A percentile compares a stretch with the other conserved stretches of the same genome.
These are phyloP conservation scores for Drosophila setosimentum DNA, from an alignment of 2,888 invertebrate species.

Conservation along the genomic window DNA sequence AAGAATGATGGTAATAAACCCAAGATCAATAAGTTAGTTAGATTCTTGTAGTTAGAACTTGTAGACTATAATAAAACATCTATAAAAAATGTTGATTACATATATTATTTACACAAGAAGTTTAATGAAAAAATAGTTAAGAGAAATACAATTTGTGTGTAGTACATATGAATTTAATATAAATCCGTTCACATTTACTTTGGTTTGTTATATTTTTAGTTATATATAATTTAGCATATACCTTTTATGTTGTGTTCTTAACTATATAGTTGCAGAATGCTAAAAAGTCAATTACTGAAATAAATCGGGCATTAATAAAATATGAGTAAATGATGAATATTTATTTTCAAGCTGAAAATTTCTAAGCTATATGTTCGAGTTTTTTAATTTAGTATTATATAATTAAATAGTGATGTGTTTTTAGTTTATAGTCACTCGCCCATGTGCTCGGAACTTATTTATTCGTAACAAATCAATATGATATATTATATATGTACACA, in stretches of 20 bases:
- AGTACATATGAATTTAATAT: background rate
- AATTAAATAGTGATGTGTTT: background rate
- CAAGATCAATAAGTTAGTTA: slow-evolving; percentile 26
- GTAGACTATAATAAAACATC: background rate
- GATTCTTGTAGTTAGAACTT: background rate
- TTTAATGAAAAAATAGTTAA: background rate
- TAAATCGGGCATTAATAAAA: background rate
- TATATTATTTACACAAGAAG: background rate
- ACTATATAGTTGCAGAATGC: background rate
- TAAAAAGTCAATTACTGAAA: background rate
- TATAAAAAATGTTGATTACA: background rate
- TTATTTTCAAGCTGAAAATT: background rate
- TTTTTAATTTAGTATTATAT: background rate
- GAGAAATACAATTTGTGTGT: background rate
- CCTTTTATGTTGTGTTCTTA: background rate
- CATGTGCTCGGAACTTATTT: too few species aligned
- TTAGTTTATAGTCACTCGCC: too few species aligned
- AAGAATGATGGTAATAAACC: slow-evolving; percentile 38
- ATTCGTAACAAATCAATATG: background rate
- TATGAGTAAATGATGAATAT: background rate
- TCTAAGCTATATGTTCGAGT: accelerated
- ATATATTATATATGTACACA: background rate
- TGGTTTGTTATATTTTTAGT: background rate
- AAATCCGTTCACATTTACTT: background rate
- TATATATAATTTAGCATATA: background rate